Evolutionary conservation across 2,888 invertebrate genomes (phyloP), one percentile per base, ranked within the genome.

Genomic region (Drosophila leonis): DNA sequence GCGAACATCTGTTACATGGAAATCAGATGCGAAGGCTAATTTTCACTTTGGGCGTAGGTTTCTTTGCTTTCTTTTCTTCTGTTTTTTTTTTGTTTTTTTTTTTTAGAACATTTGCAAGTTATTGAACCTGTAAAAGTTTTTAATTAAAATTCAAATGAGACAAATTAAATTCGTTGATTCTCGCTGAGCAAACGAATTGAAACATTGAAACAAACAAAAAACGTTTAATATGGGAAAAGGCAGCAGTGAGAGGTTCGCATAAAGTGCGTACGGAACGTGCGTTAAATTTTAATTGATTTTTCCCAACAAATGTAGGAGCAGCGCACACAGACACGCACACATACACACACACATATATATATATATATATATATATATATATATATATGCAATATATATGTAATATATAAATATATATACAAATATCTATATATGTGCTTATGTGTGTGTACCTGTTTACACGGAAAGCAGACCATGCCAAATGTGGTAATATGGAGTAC

Each of bases 271-370:
- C 48, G 65, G 74, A 65, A 83, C 79, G 82, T 82, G 86, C 63
- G 72, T 77, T 77, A 83, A 87, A 87, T 88, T 82, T 88, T 82
- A 86, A 90, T 90, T 89, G 88, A 88, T 90, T 88, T 88, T 89
- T 88, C 83, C 73, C 73, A 82, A 72, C 64, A 66, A 80, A 70
- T 72, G 75, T 75, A 67, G 62, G 75, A 68, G 86, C 67, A 62
- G 20, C 54, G 65, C 24, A 57, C 56, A 62, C 27, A 62, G 42
- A 63, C 29, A 29, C 20, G 18, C 4, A 46, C n/a, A n/a, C 6
- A n/a, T 0, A 31, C 7, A 33, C 1, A 41, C 18, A 8, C 2
- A 2, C 4, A 48, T 9, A 13, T 7, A 8, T 13, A 35, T 4
- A 24, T 20, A 24, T 4, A 35, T 15, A 33, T 13, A 33, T 13